A percentile compares a stretch with the other conserved stretches of the same genome.
Conservation (phyloP, 2,797 vertebrate species). For the Echeneis naucrates region DNA sequence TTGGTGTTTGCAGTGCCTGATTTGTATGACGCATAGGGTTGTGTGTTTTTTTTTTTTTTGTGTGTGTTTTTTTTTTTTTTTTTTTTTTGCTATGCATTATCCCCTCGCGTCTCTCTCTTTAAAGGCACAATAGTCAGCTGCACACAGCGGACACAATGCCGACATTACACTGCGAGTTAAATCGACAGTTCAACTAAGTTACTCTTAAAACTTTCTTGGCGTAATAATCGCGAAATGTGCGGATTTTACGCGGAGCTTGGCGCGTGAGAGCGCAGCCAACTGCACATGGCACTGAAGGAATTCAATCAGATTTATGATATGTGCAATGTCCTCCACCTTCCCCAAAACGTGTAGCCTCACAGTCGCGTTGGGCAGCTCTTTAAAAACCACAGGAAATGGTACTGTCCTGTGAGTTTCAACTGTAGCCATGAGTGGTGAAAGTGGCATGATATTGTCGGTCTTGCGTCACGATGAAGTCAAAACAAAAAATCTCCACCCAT, state of each 20-base stretch:
- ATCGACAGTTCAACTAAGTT: slow-evolving; percentile 17
- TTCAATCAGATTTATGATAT: slow-evolving; percentile 11
- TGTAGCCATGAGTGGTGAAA: slow-evolving; percentile 47
- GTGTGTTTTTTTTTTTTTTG: slow-evolving; percentile 1
- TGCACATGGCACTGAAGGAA: slow-evolving; percentile 11
- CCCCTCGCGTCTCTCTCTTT: slow-evolving; percentile 51
- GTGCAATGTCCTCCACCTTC: background rate
- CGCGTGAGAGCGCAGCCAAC: background rate
- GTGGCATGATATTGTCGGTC: slow-evolving; percentile 51
- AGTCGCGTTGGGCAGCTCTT: slow-evolving; percentile 29
- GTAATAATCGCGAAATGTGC: slow-evolving; percentile 25
- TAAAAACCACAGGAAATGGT: slow-evolving; percentile 31
- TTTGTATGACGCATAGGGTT: slow-evolving; percentile 82
- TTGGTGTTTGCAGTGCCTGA: slow-evolving; percentile 62
- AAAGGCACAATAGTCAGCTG: slow-evolving; percentile 17
- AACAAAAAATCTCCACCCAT: slow-evolving; percentile 65
- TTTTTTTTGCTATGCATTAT: slow-evolving; percentile 62
- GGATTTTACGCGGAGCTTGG: slow-evolving; percentile 2
- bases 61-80: slow-evolving; percentile 1
- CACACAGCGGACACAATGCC: slow-evolving; percentile 19
- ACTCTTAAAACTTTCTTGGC: slow-evolving; percentile 53
- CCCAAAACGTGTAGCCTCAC: background rate
- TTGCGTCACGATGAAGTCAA: slow-evolving; percentile 69
- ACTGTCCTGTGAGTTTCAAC: slow-evolving; percentile 53
- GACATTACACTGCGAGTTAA: slow-evolving; percentile 9